Evolutionary conservation across 2,113 vertebrate genomes (phyloP).

Genomic region (Tachysurus fulvidraco): DNA sequence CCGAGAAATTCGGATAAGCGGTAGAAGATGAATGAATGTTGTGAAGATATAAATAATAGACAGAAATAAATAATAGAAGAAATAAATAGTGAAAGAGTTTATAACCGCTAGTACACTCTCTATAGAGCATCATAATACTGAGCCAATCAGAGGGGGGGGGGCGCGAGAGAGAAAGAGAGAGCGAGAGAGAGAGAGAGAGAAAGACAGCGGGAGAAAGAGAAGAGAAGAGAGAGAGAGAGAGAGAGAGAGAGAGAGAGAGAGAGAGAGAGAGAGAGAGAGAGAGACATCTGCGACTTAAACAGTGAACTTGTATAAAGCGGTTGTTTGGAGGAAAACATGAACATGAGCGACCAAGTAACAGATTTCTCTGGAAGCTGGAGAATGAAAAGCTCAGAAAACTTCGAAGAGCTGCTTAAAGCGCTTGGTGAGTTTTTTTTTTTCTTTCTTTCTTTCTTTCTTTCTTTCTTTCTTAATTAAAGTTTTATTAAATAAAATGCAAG

Average conservation of each 20-base stretch:
- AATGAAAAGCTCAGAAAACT: constrained; percentile 88
- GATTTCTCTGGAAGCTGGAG: constrained; percentile 90
- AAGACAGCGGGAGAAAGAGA: background rate
- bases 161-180: background rate
- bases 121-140: too few relatives aligned
- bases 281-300: too few relatives aligned
- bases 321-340: background rate
- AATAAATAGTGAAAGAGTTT: too few relatives aligned
- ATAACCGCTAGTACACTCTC: too few relatives aligned
- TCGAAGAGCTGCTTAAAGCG: constrained; percentile 86
- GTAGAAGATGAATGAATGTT: too few relatives aligned
- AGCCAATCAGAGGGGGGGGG: background rate
- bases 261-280: background rate
- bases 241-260: constrained; percentile 14
- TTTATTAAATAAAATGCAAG: background rate
- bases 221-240: constrained; percentile 12
- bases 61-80: too few relatives aligned
- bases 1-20: too few relatives aligned
- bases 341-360: constrained; percentile 69
- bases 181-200: background rate
- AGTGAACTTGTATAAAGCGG: background rate
- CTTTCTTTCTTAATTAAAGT: background rate
- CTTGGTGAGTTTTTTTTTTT: constrained; percentile 78
- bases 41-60: too few relatives aligned
- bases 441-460: background rate